Evolutionary conservation across 2,113 vertebrate species (phyloP), one percentile per base, ranked within the genome.

Genomic region (Eleginops maclovinus): DNA sequence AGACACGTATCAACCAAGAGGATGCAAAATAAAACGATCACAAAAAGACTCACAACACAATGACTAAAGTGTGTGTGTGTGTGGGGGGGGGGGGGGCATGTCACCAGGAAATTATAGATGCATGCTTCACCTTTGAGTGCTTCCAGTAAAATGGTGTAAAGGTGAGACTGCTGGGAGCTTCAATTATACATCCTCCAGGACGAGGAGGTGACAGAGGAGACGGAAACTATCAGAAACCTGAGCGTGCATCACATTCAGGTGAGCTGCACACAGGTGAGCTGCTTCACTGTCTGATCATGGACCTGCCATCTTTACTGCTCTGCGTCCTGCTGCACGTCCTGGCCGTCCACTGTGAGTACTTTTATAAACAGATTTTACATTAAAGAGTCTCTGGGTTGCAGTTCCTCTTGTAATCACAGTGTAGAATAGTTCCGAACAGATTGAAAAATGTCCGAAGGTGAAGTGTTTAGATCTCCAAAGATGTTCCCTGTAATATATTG

Each of bases 201-300:
- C 76, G 43, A 87, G 81, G 63, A 47, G 79, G 95, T 93, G 84
- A 62, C 93, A 93, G 94, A 95, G 93, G 94, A 88, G 90, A 95
- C 92, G 47, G 92, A 95, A 95, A 95, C 87, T 93, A 84, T 79
- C 73, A 86, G 94, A 94, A 95, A 95, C 94, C 90, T 3, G 94
- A 95, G 93, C 89, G 65, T 88, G 76, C 82, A 71, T 83, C 84
- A 63, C 46, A 12, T 72, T 77, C 58, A 76, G 44, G 84, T 88
- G 77, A 77, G 72, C 51, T 76, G 79, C 82, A 60, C 77, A 60
- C 80, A 72, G 83, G 83, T 84, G 77, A 89, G 72, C 88, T 24
- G 51, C 46, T 66, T 62, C 55, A 63, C 71, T 84, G 60, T 86
- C 58, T 80, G 64, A 79, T 24, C 17, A 95, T 95, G 95, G 79